Base-by-base conservation (phyloP, 2,113 vertebrate genomes). In the Tapirus terrestris region DNA sequence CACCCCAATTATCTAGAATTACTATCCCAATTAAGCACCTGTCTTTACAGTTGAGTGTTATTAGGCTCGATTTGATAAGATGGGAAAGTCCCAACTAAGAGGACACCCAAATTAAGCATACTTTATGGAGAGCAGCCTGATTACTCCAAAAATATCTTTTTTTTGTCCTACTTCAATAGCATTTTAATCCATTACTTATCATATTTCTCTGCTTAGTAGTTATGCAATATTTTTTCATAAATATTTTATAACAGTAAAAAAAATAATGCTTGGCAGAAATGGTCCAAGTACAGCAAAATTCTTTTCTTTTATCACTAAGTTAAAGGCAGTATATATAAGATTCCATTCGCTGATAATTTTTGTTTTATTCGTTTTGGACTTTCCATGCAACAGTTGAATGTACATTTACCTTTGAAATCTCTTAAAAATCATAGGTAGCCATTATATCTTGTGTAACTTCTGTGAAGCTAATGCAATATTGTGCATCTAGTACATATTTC, bases 21-120 rank as follows among this genome's bases (percentile, higher is more conserved):
- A 98, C 33, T 79, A 81, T 89, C 43, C 67, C 85, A 96, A 91
- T 98, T 98, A 97, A 98, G 83, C 82, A 97, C 93, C 93, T 98
- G 89, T 91, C 91, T 97, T 96, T 97, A 94, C 56, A 97, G 88
- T 89, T 93, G 95, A 93, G 72, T 91, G 67, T 80, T 94, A 96
- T 89, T 91, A 89, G 79, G 43, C 36, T 98, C 8, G 3, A 93
- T 86, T 94, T 97, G 77, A 86, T 96, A 96, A 93, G 82, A 93
- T 91, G 63, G 81, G 67, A 79, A 97, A 97, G 81, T 89, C 85
- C 89, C 92, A 96, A 96, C 97, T 96, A 98, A 96, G 61, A 93
- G 89, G 36, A 1, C 14, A 89, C 61, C 53, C 85, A 91, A 94
- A 96, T 97, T 97, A 98, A 91, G 14, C 63, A 92, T 75, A 51